Percentiles rank a stretch among this genome's conserved stretches.
These are phyloP conservation scores for Spodoptera litura DNA, from an alignment of 1,140 invertebrate species.

Conservation along the genomic window DNA sequence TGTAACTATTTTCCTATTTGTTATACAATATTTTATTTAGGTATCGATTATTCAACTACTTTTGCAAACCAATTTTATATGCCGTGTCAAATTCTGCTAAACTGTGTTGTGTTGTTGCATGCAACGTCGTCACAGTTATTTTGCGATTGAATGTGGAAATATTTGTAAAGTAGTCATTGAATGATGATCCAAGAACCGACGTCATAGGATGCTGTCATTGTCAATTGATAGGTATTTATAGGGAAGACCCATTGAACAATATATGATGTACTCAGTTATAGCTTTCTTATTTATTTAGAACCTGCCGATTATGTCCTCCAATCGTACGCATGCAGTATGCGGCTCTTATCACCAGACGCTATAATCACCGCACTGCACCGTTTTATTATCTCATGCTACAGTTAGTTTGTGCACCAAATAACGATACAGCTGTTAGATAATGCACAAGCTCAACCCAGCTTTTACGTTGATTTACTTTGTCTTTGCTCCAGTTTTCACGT, in stretches of 20 bases:
- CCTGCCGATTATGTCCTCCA: background rate
- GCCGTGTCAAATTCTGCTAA: conserved; percentile 4
- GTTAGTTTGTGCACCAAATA: conserved; percentile 33
- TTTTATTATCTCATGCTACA: conserved; percentile 4
- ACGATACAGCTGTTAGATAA: conserved; percentile 20
- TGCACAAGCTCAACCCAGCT: conserved; percentile 6
- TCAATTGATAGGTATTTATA: background rate
- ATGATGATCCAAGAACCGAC: background rate
- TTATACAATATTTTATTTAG: no score
- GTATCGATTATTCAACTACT: background rate
- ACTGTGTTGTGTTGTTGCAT: background rate
- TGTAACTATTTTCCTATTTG: no score
- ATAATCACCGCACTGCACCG: conserved; percentile 6
- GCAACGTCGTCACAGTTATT: background rate
- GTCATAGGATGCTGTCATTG: background rate
- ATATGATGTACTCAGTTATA: no score
- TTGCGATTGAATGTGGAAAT: background rate
- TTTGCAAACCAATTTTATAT: background rate
- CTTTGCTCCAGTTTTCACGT: conserved; percentile 31
- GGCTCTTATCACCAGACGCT: conserved; percentile 4
- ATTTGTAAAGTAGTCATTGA: background rate
- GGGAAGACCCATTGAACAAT: background rate
- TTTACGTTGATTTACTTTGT: conserved; percentile 36
- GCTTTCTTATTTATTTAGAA: background rate
- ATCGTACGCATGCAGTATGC: background rate